phyloP scores from a whole-genome alignment of 2,113 vertebrate genomes.

The Grammatotria lemairii region DNA sequence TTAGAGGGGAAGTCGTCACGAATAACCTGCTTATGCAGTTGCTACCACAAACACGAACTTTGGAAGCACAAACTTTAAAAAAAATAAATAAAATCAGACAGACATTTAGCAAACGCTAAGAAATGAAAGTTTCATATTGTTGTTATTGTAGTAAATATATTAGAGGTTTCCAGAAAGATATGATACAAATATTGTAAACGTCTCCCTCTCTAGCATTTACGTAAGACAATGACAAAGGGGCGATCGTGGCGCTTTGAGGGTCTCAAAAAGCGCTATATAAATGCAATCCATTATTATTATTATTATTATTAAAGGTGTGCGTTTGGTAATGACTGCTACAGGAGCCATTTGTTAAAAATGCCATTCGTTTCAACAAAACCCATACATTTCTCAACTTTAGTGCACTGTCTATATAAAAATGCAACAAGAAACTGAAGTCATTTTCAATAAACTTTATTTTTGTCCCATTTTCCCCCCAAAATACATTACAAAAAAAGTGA shows the following conservation, averaged over 20 bases:
- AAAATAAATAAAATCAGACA: not conserved
- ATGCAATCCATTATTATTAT: not conserved
- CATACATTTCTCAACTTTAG: not conserved
- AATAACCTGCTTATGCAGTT: not conserved
- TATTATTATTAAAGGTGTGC: not conserved
- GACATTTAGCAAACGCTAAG: not conserved
- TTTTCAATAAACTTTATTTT: constrained; percentile 76
- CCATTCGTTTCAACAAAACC: not conserved
- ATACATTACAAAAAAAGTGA: constrained; percentile 72
- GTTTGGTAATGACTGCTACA: not conserved
- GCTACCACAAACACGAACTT: not conserved
- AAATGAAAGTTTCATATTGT: not conserved
- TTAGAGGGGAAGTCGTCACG: not conserved
- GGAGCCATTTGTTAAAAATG: not conserved
- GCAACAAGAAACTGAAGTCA: not conserved
- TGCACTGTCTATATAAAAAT: not conserved
- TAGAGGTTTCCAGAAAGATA: not conserved
- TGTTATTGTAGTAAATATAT: not conserved
- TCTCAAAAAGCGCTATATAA: not conserved
- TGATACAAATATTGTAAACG: not conserved
- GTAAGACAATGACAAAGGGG: not conserved
- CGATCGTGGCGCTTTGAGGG: not conserved
- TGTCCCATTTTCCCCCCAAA: constrained; percentile 40
- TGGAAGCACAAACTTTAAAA: not conserved
- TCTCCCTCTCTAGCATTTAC: not conserved